These are phyloP conservation scores for Synchiropus splendidus DNA, from an alignment of 2,113 vertebrate genomes.

Conservation along the genomic window DNA sequence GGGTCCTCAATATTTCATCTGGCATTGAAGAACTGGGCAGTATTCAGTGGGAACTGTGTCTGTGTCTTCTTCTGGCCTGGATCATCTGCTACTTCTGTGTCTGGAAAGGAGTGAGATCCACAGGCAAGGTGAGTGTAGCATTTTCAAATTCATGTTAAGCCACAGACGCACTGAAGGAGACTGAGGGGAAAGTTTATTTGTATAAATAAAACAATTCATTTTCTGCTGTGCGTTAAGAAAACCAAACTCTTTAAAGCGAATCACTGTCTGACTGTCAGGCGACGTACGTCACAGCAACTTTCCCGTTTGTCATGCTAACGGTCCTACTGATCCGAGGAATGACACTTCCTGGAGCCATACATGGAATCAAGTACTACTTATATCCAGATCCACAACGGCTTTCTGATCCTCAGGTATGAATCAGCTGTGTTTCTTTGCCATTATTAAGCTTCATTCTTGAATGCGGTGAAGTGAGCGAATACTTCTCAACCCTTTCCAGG, in stretches of 20 bases:
- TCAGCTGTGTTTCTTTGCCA: background rate
- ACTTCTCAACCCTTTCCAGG: slow-evolving; percentile 24
- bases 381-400: slow-evolving; percentile 74
- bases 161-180: too few relatives aligned
- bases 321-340: slow-evolving; percentile 76
- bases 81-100: slow-evolving; percentile 74
- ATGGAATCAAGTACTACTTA: slow-evolving; percentile 81
- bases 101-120: slow-evolving; percentile 72
- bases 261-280: slow-evolving; percentile 55
- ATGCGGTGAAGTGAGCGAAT: background rate
- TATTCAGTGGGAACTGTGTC: slow-evolving; percentile 63
- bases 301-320: slow-evolving; percentile 77
- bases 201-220: too few relatives aligned
- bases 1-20: slow-evolving; percentile 71
- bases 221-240: too few relatives aligned
- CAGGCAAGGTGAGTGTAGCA: slow-evolving; percentile 69
- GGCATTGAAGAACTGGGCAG: slow-evolving; percentile 75
- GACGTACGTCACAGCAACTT: slow-evolving; percentile 83
- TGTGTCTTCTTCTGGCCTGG: slow-evolving; percentile 68
- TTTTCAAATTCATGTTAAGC: too few relatives aligned
- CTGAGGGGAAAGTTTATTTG: too few relatives aligned
- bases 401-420: slow-evolving; percentile 76
- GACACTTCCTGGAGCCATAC: slow-evolving; percentile 72
- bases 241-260: too few relatives aligned
- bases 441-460: background rate